Conservation (phyloP, 1,140 invertebrate genomes). For the Danaus melanippus region DNA sequence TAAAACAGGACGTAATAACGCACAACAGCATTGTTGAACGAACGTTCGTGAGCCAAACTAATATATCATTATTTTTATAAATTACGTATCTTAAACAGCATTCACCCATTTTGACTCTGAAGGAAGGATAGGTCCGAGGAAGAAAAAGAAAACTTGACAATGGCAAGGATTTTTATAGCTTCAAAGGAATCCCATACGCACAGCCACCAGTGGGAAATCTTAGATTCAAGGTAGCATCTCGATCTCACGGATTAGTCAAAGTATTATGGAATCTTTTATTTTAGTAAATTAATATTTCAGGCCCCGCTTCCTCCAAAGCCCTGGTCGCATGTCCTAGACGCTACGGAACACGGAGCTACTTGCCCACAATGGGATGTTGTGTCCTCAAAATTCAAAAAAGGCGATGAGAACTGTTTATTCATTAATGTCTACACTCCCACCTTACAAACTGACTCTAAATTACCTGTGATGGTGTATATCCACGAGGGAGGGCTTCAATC, state of each 20-base stretch:
- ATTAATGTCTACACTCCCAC: conserved; percentile 76
- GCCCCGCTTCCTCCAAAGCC: conserved; percentile 54
- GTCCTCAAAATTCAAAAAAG: conserved; percentile 20
- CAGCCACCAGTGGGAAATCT: conserved; percentile 67
- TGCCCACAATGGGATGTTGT: conserved; percentile 68
- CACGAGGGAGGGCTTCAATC: conserved; percentile 75
- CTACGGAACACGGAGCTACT: too few relatives aligned
- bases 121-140: conserved; percentile 39
- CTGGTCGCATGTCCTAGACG: too few relatives aligned
- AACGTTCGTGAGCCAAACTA: too few relatives aligned
- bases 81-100: conserved; percentile 19
- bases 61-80: too few relatives aligned
- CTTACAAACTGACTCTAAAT: conserved; percentile 36
- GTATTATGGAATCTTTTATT: neutral
- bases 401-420: conserved; percentile 75
- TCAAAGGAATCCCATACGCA: conserved; percentile 70
- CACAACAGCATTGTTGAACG: too few relatives aligned
- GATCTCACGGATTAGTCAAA: neutral
- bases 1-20: too few relatives aligned
- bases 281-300: conserved; percentile 50
- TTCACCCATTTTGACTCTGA: too few relatives aligned
- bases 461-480: conserved; percentile 77
- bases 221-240: conserved; percentile 57
- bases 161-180: conserved; percentile 62
- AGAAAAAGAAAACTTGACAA: conserved; percentile 23